Conservation (phyloP, 2,797 vertebrate species). For the Lepilemur ruficaudatus region DNA sequence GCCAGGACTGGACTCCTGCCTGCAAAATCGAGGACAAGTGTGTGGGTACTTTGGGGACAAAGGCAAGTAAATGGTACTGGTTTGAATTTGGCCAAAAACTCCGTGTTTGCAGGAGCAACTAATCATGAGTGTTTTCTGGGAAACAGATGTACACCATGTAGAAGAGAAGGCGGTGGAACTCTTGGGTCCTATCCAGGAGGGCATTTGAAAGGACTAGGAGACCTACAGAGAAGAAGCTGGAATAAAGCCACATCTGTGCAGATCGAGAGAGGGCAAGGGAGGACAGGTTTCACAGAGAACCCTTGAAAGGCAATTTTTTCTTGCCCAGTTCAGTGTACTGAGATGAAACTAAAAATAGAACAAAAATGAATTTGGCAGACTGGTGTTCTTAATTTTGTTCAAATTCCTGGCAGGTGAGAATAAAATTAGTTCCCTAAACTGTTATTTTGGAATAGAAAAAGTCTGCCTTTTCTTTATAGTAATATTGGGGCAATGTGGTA, state of each 20-base stretch:
- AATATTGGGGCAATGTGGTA: not conserved
- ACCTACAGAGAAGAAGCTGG: not conserved
- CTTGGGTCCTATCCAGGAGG: not conserved
- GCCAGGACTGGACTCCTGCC: not conserved
- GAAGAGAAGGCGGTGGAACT: not conserved
- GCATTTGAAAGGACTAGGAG: not conserved
- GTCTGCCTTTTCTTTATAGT: not conserved
- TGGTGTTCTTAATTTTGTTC: not conserved
- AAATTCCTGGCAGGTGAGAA: not conserved
- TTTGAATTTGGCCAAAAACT: not conserved
- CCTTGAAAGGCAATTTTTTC: not conserved
- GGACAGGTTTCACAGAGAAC: accelerated
- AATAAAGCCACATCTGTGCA: not conserved
- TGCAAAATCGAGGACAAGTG: not conserved
- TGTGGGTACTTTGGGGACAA: not conserved
- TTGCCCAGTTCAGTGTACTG: not conserved
- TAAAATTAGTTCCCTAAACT: slow-evolving; percentile 22
- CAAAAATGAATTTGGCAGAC: not conserved
- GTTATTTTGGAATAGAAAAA: slow-evolving; percentile 11
- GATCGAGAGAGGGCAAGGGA: not conserved
- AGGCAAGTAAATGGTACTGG: not conserved
- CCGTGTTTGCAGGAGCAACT: accelerated
- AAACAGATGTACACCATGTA: not conserved
- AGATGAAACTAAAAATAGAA: slow-evolving; percentile 4
- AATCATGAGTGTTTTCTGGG: not conserved